Conservation (phyloP, 2,888 invertebrate genomes). For the Elmis aenea region DNA sequence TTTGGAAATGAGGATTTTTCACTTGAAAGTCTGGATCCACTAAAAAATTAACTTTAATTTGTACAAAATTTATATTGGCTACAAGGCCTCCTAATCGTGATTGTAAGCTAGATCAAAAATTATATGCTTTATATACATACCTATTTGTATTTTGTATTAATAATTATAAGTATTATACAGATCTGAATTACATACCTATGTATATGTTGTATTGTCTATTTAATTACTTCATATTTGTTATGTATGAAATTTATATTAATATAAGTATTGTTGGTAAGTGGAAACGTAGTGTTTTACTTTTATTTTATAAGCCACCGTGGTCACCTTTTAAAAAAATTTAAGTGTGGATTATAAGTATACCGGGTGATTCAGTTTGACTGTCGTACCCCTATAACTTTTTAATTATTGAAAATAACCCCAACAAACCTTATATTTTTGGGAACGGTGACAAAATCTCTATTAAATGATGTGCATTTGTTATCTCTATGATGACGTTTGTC, state of each 20-base stretch:
- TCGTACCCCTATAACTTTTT: too few species aligned
- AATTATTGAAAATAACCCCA: too few species aligned
- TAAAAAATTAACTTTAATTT: slow-evolving; percentile 57
- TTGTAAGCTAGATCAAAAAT: slow-evolving; percentile 18
- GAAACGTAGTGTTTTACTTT: too few species aligned
- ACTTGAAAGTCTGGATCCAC: slow-evolving; percentile 87
- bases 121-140: slow-evolving; percentile 9
- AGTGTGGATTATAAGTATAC: too few species aligned
- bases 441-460: too few species aligned
- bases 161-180: slow-evolving; percentile 18
- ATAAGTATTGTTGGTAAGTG: slow-evolving; percentile 16
- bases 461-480: too few species aligned
- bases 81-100: slow-evolving; percentile 16
- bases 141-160: slow-evolving; percentile 11
- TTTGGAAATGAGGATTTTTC: slow-evolving; percentile 93
- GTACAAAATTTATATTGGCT: slow-evolving; percentile 7
- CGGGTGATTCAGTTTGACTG: too few species aligned
- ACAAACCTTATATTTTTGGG: too few species aligned
- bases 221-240: slow-evolving; percentile 20
- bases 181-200: slow-evolving; percentile 12
- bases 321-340: too few species aligned
- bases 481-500: too few species aligned
- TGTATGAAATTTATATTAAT: slow-evolving; percentile 22
- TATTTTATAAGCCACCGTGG: too few species aligned
- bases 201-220: slow-evolving; percentile 21